Evolutionary conservation across 2,113 vertebrate genomes (phyloP).

Genomic region (Prunella himalayana): DNA sequence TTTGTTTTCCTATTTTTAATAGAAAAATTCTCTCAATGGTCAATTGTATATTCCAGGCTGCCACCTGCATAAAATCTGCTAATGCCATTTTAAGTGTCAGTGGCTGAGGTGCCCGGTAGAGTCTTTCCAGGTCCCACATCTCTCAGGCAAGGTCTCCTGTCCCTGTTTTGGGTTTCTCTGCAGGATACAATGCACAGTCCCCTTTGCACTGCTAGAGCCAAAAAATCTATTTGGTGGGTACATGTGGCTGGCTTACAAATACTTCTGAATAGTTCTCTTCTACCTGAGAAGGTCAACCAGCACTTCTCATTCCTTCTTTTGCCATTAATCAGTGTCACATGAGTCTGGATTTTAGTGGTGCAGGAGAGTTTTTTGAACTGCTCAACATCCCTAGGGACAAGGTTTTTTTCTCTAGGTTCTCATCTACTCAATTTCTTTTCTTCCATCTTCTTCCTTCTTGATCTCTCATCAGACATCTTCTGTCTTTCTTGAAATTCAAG

Average conservation of each 20-base stretch:
- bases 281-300: not conserved
- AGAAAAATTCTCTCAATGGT: not conserved
- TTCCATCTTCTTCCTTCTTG: not conserved
- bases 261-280: not conserved
- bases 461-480: not conserved
- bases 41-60: not conserved
- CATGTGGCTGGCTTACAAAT: not conserved
- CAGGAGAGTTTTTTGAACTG: not conserved
- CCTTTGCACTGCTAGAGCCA: not conserved
- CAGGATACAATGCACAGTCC: not conserved
- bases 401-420: not conserved
- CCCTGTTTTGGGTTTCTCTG: not conserved
- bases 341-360: not conserved
- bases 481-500: not conserved
- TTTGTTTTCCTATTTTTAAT: not conserved
- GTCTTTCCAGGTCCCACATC: not conserved
- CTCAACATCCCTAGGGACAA: not conserved
- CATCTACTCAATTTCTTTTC: not conserved
- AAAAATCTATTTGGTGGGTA: not conserved
- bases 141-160: not conserved
- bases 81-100: not conserved
- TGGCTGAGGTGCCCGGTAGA: not conserved
- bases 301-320: not conserved
- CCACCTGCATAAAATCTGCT: not conserved
- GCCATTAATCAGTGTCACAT: not conserved